phyloP scores from a whole-genome alignment of 2,888 invertebrate genomes.

The Tortrix viridana region DNA sequence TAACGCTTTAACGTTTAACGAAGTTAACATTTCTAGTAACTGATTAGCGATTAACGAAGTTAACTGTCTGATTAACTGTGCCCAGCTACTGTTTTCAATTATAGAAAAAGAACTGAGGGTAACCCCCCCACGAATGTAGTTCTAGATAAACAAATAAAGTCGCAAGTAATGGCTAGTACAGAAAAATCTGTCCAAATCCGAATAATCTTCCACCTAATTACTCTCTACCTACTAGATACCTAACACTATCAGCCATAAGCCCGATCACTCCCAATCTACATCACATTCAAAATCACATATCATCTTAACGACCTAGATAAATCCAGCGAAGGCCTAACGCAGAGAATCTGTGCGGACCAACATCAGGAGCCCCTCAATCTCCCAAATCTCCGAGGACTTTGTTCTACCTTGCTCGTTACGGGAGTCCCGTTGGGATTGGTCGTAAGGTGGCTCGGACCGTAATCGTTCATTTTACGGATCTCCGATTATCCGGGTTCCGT shows the following conservation, averaged over 20 bases:
- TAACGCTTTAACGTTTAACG: no score
- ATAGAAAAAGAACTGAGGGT: no score
- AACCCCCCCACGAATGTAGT: no score
- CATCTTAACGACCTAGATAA: conserved; percentile 34
- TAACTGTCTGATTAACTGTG: no score
- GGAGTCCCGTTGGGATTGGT: conserved; percentile 15
- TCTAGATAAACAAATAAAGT: no score
- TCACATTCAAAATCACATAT: conserved; percentile 38
- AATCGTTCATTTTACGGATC: conserved; percentile 33
- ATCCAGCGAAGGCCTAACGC: conserved; percentile 22
- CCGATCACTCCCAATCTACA: neutral
- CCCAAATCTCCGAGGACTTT: neutral
- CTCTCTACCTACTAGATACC: neutral
- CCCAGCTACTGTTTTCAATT: no score
- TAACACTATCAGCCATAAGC: neutral
- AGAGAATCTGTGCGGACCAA: conserved; percentile 28
- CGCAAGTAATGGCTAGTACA: no score
- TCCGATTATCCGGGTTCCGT: conserved; percentile 21
- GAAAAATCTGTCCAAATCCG: neutral
- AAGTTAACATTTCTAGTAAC: no score
- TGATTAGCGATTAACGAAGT: no score
- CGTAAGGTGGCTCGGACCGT: conserved; percentile 16
- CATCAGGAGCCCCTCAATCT: conserved; percentile 11
- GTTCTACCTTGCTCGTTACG: conserved; percentile 21
- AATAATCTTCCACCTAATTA: neutral